Base-by-base conservation (phyloP, 2,888 invertebrate species). In the Calameuta pallipes region DNA sequence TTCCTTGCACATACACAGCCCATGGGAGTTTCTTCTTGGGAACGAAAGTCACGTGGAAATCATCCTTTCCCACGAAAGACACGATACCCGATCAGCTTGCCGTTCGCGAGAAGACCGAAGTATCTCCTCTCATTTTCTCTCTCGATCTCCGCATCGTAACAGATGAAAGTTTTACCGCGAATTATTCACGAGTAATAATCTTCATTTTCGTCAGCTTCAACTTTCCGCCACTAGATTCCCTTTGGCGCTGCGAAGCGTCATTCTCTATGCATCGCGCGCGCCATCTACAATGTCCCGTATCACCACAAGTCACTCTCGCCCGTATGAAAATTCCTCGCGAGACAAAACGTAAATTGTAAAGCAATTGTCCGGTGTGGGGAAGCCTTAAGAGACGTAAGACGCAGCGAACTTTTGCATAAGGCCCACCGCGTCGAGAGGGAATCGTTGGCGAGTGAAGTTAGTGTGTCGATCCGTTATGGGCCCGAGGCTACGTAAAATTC, bases 401-500 rank as follows among this genome's bases (percentile, higher is more conserved):
- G 4, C 71, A 34, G 31, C 23, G 23, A 56, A 56, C 56, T 56
- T 56, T 56, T 56, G 56, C 56, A 9, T 56, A 56, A 56, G 56
- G 69, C 41, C 41, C 31, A 56, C 12, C 33, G 33, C 6, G 34
- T 41, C 71, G 56, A 79, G 73, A 75, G 84, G 30, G 34, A 74
- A 23, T 23, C 6, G 23, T 23, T 56, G 56, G 9, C 56, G 81
- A 80, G 82, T 80, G 82, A 82, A 90, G 89, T 90, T 87, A 89
- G 90, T 89, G 85, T 88, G 90, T 83, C 89, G 89, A 83, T 86
- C 90, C 90, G 90, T 90, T 90, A 91, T 88, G 81, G 84, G 89
- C 90, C 89, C 81, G 84, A 84, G 89, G 90, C 89, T 85, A 85
- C 89, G 85, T 84, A 85, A 86, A 88, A 89, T 90, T 90, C 87